Evolutionary conservation across 2,888 invertebrate species (phyloP).

Genomic region (Antheraea assamensis): DNA sequence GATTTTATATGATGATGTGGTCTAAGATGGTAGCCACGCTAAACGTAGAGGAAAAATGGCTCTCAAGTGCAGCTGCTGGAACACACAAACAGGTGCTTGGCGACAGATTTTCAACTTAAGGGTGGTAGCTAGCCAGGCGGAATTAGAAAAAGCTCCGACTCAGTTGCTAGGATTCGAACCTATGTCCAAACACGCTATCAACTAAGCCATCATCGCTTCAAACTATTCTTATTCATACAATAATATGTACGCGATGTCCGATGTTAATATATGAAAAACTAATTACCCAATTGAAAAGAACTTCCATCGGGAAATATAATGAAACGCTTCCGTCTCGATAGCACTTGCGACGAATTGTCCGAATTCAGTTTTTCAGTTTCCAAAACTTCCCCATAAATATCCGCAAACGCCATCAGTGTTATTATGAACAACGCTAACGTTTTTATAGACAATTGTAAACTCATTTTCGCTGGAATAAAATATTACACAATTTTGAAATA

Average conservation of each 20-base stretch:
- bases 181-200: too few species aligned
- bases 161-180: too few species aligned
- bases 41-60: too few species aligned
- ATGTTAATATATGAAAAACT: not conserved
- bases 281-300: constrained; percentile 81
- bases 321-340: constrained; percentile 80
- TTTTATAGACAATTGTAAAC: constrained; percentile 8
- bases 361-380: constrained; percentile 1
- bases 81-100: too few species aligned
- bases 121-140: too few species aligned
- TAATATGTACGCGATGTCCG: not conserved
- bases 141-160: too few species aligned
- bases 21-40: too few species aligned
- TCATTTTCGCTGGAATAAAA: constrained; percentile 9
- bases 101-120: too few species aligned
- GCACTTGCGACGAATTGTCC: constrained; percentile 33
- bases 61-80: too few species aligned
- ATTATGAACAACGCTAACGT: not conserved
- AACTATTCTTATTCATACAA: not conserved
- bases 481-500: not conserved
- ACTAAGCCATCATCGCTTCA: too few species aligned
- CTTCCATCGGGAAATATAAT: constrained; percentile 83
- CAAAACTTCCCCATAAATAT: constrained; percentile 23
- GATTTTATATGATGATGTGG: too few species aligned
- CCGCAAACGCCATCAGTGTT: not conserved